These are phyloP conservation scores for Onychomys arenicola DNA, from an alignment of 2,797 vertebrate species.

Conservation along the genomic window DNA sequence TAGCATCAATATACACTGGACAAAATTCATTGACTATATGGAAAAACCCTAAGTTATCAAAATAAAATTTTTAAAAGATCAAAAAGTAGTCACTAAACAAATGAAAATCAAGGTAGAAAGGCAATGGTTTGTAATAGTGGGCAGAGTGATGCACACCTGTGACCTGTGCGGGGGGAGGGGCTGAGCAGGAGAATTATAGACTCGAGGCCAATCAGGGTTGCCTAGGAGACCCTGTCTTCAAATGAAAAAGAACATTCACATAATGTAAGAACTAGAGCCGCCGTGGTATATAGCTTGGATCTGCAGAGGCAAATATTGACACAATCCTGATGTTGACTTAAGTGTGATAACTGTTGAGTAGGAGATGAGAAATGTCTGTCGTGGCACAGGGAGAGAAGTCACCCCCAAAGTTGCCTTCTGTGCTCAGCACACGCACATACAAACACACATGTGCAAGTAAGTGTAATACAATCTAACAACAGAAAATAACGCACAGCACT, in stretches of 20 bases:
- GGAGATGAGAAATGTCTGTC: not conserved
- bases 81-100: slow-evolving; percentile 22
- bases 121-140: not conserved
- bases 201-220: not conserved
- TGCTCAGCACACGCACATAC: not conserved
- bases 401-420: not conserved
- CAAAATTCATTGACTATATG: not conserved
- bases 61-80: not conserved
- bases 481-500: not conserved
- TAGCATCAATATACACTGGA: not conserved
- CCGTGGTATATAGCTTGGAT: not conserved
- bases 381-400: not conserved
- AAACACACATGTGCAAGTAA: not conserved
- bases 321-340: not conserved
- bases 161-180: not conserved
- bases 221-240: not conserved
- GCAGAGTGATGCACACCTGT: not conserved
- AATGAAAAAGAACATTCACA: not conserved
- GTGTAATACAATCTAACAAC: not conserved
- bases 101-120: slow-evolving; percentile 17
- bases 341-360: not conserved
- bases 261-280: not conserved
- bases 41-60: not conserved
- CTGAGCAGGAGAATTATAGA: not conserved
- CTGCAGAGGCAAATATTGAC: not conserved